Evolutionary conservation across 1,140 invertebrate species (phyloP), one percentile per base, ranked within the genome.

Genomic region (Cyclargus thomasi): DNA sequence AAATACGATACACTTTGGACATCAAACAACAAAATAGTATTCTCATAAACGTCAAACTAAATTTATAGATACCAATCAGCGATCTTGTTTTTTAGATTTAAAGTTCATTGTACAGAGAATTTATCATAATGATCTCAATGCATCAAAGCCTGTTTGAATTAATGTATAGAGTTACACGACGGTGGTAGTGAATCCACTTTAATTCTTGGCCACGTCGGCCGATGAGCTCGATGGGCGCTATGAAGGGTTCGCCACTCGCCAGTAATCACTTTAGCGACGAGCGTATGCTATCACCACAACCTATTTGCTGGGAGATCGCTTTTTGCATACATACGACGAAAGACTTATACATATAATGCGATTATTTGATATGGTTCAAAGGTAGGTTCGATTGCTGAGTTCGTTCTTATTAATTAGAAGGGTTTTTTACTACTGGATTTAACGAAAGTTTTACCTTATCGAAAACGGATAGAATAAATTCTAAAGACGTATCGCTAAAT

Each of bases 201-300:
- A 39, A 59, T 67, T 67, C 23, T 59, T 20, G 55, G 17, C 53
- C 20, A 20, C 53, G 18, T 21, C 23, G 17, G 53, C 53, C 65
- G 23, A 67, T 57, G 23, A 59, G 18, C 65, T 17, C 29, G 65
- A 67, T 67, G 35, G 36, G n/a, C 55, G 55, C 55, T 59, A 29
- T 67, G 55, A 67, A 57, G 65, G 65, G 55, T 53, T 66, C 29
- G 55, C 53, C 22, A 57, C 53, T 23, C 35, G 55, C 29, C 65
- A 36, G 65, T 59, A 67, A 67, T 67, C 57, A 59, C 53, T 67
- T 67, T 67, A 62, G 65, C 53, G 57, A 67, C 53, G 57, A 67
- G 35, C 36, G 55, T 29, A 67, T 29, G 65, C 29, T 14, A 47
- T 20, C 65, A 22, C 23, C 11, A 59, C 65, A 57, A 47, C 39